Evolutionary conservation across 2,888 invertebrate genomes (phyloP), one percentile per base, ranked within the genome.

Genomic region (Tenthredo notha): DNA sequence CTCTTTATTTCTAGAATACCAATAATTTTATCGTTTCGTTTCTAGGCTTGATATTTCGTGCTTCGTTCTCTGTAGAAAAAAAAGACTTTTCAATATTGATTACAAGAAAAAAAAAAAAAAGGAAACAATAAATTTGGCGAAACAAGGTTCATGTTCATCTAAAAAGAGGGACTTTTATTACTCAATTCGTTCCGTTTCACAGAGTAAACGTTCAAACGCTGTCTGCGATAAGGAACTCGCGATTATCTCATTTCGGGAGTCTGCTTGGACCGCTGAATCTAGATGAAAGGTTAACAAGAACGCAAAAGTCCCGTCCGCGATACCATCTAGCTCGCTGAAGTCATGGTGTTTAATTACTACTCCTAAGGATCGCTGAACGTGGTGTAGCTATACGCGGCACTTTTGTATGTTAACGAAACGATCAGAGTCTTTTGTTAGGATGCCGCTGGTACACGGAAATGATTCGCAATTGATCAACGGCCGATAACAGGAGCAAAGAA

Each of bases 331-430:
- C 40, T 43, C 43, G 40, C 80, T 80, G 6, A n/a, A 40, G 61
- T 80, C 80, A 80, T 21, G 61, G 61, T 61, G 80, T 80, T 80
- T 80, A 80, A 80, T 80, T 58, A 80, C 80, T 77, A 43, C 61
- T 25, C 40, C 12, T 4, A 21, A 37, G 29, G 80, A 61, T 61
- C 40, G 40, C 61, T 80, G 58, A 21, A 50, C 37, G 50, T 33
- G 80, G 9, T 18, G 33, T 61, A 47, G 6, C n/a, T 54, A 54
- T 21, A 37, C 40, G 58, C 61, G 58, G 37, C 21, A 61, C 61
- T 61, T 40, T 80, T 80, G 37, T 54, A 33, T 29, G 18, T 33
- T 50, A 29, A 54, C 9, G 50, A 54, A 33, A 50, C 29, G 18
- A 15, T 50, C 47, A 5, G 18, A 67, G 33, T 33, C 67, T 67